Percentiles rank a stretch among this genome's conserved stretches.
Evolutionary conservation across 2,888 invertebrate genomes (phyloP).

Genomic region (Aleiodes leptofemur): DNA sequence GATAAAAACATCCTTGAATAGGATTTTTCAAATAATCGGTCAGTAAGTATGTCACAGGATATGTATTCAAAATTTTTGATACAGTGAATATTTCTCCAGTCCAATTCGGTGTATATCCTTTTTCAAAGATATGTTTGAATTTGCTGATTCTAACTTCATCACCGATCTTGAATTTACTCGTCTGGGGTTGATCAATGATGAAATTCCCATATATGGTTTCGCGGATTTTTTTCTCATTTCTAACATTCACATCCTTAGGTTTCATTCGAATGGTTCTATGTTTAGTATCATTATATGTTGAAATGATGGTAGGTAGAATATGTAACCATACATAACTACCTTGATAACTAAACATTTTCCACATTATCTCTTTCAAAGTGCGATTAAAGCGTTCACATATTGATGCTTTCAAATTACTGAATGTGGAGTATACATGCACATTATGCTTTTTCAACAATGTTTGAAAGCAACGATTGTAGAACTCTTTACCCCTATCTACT

Average conservation of each 20-base stretch:
- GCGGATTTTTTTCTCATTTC: slow-evolving; percentile 40
- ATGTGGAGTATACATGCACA: too few relatives aligned
- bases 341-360: slow-evolving; percentile 23
- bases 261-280: slow-evolving; percentile 67
- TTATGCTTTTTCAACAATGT: slow-evolving; percentile 35
- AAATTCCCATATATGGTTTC: too few relatives aligned
- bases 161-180: slow-evolving; percentile 56
- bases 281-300: slow-evolving; percentile 63
- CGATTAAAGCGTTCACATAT: too few relatives aligned
- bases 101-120: slow-evolving; percentile 34
- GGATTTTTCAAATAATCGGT: slow-evolving; percentile 52
- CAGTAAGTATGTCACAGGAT: slow-evolving; percentile 60
- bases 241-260: slow-evolving; percentile 49
- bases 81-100: too few relatives aligned
- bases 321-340: slow-evolving; percentile 44
- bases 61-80: too few relatives aligned
- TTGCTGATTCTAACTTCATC: slow-evolving; percentile 62
- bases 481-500: slow-evolving; percentile 49
- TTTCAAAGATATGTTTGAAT: neutral
- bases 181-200: too few relatives aligned
- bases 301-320: slow-evolving; percentile 44
- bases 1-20: slow-evolving; percentile 62
- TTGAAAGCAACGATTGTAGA: slow-evolving; percentile 48
- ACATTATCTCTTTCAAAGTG: slow-evolving; percentile 36
- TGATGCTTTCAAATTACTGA: too few relatives aligned